Percentiles rank a stretch among this genome's conserved stretches.
These are phyloP conservation scores for Xiphorhynchus elegans DNA, from an alignment of 2,113 vertebrate genomes.

Conservation along the genomic window DNA sequence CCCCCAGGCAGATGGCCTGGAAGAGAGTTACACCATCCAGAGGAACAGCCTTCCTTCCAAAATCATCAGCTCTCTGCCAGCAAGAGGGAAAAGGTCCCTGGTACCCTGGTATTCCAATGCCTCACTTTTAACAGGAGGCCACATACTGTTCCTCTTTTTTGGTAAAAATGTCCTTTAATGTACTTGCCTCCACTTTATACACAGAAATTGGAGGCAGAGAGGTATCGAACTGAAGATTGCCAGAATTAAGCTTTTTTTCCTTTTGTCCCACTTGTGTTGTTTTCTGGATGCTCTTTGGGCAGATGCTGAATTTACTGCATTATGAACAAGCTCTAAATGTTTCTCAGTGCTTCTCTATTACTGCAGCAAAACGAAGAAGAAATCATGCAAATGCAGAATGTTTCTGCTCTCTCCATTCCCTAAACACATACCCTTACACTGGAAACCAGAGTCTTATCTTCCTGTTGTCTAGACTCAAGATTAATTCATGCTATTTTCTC, in stretches of 20 bases:
- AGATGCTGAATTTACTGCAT: not conserved
- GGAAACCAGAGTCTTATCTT: not conserved
- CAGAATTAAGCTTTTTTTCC: not conserved
- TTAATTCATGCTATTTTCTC: slow-evolving; percentile 27
- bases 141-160: too few relatives aligned
- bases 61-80: not conserved
- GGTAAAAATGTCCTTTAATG: not conserved
- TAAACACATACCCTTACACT: not conserved
- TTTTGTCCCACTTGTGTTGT: not conserved
- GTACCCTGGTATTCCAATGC: not conserved
- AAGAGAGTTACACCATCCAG: too few relatives aligned
- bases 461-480: not conserved
- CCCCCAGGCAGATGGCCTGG: not conserved
- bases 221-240: not conserved
- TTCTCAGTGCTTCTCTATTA: not conserved
- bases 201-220: not conserved
- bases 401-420: not conserved
- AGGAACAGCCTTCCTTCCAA: not conserved
- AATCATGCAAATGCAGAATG: not conserved
- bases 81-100: not conserved
- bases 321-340: not conserved
- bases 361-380: not conserved
- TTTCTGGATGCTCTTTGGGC: not conserved
- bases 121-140: not conserved
- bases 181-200: not conserved